These are phyloP conservation scores for Apis cerana DNA, from an alignment of 1,140 invertebrate species.

Conservation along the genomic window DNA sequence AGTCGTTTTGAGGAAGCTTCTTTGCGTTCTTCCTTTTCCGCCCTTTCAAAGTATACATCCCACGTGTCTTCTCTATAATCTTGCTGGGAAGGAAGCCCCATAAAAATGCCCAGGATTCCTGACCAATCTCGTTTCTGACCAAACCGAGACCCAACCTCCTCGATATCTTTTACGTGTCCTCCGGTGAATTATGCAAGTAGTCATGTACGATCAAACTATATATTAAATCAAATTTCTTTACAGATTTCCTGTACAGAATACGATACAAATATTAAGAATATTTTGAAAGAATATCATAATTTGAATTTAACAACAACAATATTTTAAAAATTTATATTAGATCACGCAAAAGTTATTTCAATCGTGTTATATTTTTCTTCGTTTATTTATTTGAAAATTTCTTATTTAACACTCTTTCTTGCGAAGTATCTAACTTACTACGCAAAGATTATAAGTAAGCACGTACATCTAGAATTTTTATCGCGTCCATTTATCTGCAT, in stretches of 20 bases:
- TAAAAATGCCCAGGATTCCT: constrained; percentile 56
- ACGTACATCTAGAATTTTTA: neutral
- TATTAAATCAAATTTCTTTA: constrained; percentile 27
- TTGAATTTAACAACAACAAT: neutral
- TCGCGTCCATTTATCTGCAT: neutral
- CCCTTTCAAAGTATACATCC: neutral
- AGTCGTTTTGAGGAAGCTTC: neutral
- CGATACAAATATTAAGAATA: neutral
- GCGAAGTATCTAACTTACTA: neutral
- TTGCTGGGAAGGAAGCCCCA: constrained; percentile 22
- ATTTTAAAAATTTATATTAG: neutral
- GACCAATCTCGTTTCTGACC: constrained; percentile 37
- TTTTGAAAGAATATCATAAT: too few species aligned
- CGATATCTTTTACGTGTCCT: constrained; percentile 58
- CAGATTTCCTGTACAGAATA: constrained; percentile 38
- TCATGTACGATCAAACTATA: constrained; percentile 46
- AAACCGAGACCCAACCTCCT: constrained; percentile 42
- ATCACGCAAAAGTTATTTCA: too few species aligned
- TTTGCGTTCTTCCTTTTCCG: neutral
- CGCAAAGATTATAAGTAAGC: too few species aligned
- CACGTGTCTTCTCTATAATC: constrained; percentile 8
- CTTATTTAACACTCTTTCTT: too few species aligned
- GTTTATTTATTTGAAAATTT: too few species aligned
- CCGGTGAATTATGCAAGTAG: constrained; percentile 65
- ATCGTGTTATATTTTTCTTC: too few species aligned